Evolutionary conservation across 2,888 invertebrate species (phyloP).

Genomic region (Morinoia aosen): DNA sequence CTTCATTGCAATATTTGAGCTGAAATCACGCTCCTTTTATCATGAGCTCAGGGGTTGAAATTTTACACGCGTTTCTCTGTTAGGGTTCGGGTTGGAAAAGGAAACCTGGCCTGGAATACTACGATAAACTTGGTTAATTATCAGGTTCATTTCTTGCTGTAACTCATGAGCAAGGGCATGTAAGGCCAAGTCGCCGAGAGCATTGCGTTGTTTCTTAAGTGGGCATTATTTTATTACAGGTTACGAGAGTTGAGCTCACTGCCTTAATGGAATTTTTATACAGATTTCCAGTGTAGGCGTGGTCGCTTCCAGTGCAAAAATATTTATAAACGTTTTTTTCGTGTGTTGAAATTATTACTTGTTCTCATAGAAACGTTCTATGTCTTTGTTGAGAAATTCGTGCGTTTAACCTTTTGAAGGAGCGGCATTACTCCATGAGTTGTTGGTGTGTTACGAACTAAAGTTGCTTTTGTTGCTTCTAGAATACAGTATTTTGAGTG

Average conservation of each 20-base stretch:
- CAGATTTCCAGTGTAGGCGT: not conserved
- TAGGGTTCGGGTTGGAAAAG: not conserved
- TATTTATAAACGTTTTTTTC: conserved; percentile 4
- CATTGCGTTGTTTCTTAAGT: not conserved
- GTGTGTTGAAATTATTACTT: not conserved
- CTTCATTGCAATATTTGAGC: not conserved
- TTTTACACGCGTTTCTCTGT: not conserved
- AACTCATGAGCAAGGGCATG: not conserved
- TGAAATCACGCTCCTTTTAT: not conserved
- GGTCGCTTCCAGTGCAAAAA: not conserved
- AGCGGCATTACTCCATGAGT: not conserved
- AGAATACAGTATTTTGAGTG: conserved; percentile 34
- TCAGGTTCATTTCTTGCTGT: not conserved
- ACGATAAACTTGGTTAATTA: not conserved
- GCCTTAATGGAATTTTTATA: not conserved
- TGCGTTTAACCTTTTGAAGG: not conserved
- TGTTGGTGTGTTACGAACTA: conserved; percentile 18
- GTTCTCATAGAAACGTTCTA: not conserved
- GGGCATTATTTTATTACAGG: not conserved
- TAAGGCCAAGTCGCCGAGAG: not conserved
- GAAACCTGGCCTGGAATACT: not conserved
- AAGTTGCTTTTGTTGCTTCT: conserved; percentile 50
- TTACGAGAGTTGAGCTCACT: not conserved
- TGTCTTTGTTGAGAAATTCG: not conserved
- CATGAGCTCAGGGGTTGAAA: not conserved